These are phyloP conservation scores for Hoplias malabaricus DNA, from an alignment of 2,113 vertebrate species.

Conservation along the genomic window DNA sequence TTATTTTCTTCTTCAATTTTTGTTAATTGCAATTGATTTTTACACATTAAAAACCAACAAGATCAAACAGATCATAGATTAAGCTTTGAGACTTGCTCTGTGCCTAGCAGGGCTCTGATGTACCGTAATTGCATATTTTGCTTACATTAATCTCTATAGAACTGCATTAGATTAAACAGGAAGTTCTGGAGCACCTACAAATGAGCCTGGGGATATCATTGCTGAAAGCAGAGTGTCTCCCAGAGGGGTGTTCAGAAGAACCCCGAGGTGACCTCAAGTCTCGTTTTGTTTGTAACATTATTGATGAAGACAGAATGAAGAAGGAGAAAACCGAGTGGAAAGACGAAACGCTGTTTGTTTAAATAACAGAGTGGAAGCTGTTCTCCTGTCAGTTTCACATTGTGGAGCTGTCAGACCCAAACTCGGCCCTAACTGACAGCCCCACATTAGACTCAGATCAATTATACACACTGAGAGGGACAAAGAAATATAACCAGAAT, in stretches of 20 bases:
- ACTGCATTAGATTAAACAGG: too few species aligned
- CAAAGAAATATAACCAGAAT: constrained; percentile 50
- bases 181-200: too few species aligned
- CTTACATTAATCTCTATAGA: too few species aligned
- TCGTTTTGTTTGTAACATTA: not conserved
- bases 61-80: too few species aligned
- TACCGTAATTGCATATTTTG: too few species aligned
- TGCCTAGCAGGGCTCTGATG: too few species aligned
- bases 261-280: constrained; percentile 28
- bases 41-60: too few species aligned
- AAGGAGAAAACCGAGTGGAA: not conserved
- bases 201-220: too few species aligned
- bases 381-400: constrained; percentile 48
- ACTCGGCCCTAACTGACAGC: constrained; percentile 34
- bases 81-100: too few species aligned
- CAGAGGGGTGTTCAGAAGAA: not conserved
- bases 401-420: constrained; percentile 40
- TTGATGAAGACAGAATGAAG: constrained; percentile 26
- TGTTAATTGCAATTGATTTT: too few species aligned
- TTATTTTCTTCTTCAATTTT: too few species aligned
- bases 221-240: too few species aligned
- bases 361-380: constrained; percentile 43
- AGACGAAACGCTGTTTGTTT: constrained; percentile 38
- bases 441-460: constrained; percentile 48
- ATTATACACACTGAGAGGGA: constrained; percentile 24